These are phyloP conservation scores for Galerucella calmariensis DNA, from an alignment of 2,888 invertebrate genomes.

Conservation along the genomic window DNA sequence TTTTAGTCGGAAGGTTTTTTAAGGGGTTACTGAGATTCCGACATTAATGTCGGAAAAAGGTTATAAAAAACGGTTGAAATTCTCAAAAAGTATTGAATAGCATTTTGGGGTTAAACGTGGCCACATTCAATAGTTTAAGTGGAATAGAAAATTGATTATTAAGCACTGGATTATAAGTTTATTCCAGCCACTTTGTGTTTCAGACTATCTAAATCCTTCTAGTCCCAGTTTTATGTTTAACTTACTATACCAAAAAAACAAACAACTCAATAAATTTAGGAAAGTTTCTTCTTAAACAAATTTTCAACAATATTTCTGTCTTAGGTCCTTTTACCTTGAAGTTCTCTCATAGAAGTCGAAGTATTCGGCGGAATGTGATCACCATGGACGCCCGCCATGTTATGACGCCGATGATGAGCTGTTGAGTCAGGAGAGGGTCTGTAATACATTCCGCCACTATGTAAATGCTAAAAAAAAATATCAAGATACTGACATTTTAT, in stretches of 20 bases:
- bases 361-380: slow-evolving; percentile 45
- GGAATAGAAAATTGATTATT: too few species aligned
- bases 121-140: too few species aligned
- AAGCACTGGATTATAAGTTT: too few species aligned
- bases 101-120: too few species aligned
- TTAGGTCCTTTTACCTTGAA: slow-evolving; percentile 38
- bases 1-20: too few species aligned
- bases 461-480: slow-evolving; percentile 37
- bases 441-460: slow-evolving; percentile 32
- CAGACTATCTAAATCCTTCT: background rate
- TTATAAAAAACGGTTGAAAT: too few species aligned
- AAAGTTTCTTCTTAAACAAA: background rate
- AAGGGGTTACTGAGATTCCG: too few species aligned
- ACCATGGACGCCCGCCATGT: slow-evolving; percentile 12
- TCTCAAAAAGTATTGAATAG: too few species aligned
- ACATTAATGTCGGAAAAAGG: too few species aligned
- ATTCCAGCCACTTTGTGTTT: background rate
- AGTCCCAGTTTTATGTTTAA: background rate
- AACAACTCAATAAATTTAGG: background rate
- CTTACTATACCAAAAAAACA: background rate
- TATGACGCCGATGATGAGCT: slow-evolving; percentile 14
- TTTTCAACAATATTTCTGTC: slow-evolving; percentile 24
- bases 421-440: slow-evolving; percentile 50
- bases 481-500: slow-evolving; percentile 16
- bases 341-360: slow-evolving; percentile 44